phyloP scores from a whole-genome alignment of 2,888 invertebrate genomes.

The Aphodius granarius region DNA sequence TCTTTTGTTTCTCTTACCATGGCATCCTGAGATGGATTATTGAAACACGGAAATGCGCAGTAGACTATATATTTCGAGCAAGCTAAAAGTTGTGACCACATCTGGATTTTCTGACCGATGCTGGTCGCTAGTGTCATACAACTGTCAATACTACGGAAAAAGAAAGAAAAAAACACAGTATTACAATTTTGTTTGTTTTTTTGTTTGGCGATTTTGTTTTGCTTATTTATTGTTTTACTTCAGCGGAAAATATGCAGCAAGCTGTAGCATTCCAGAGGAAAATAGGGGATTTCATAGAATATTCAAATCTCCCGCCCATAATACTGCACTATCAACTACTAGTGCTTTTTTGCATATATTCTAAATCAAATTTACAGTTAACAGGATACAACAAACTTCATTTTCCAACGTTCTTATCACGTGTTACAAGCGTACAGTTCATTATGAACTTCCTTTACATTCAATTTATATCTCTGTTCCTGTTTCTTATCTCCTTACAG shows the following conservation, averaged over 20 bases:
- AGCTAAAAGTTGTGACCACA: conserved; percentile 25
- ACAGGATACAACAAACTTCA: too few species aligned
- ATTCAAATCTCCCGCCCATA: too few species aligned
- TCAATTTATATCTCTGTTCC: neutral
- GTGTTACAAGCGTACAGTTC: neutral
- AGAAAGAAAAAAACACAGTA: conserved; percentile 2
- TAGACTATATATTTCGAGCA: conserved; percentile 26
- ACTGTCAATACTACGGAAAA: neutral
- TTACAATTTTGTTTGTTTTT: neutral
- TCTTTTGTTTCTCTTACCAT: conserved; percentile 15
- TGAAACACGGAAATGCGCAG: conserved; percentile 25
- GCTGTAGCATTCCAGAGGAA: too few species aligned
- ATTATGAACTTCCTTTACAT: neutral
- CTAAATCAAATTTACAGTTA: too few species aligned
- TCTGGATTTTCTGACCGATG: conserved; percentile 12
- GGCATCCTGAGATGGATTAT: conserved; percentile 17
- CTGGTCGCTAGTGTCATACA: conserved; percentile 2
- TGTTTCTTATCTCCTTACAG: neutral
- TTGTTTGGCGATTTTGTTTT: too few species aligned
- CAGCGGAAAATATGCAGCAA: too few species aligned
- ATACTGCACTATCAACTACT: too few species aligned
- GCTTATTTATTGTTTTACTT: too few species aligned
- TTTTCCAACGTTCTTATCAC: neutral
- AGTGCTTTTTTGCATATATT: too few species aligned
- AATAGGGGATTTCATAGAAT: too few species aligned